Evolutionary conservation across 2,888 invertebrate species (phyloP), one percentile per base, ranked within the genome.

Genomic region (Polyommatus icarus): DNA sequence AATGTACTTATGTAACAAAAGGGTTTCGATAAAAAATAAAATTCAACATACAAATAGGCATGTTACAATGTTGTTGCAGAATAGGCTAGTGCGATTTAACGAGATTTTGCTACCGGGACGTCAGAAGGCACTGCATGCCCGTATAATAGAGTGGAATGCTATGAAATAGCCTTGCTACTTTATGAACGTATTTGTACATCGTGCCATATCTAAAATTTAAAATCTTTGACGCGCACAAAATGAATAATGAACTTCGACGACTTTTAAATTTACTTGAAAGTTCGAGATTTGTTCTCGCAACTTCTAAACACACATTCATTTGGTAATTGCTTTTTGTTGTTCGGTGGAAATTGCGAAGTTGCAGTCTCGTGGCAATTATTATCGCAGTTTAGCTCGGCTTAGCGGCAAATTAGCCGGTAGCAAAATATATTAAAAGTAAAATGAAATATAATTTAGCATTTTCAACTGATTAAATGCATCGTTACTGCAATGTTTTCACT

Each of bases 201-300:
- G 15, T 54, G 54, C 12, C 54, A 54, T 54, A 54, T 54, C 54
- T 54, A 0, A 18, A 54, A 18, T 54, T 54, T 54, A 5, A 18
- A 54, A 54, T 15, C 54, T 46, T 46, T 10, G 12, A 72, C 73
- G 24, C 20, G 8, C 36, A 15, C 40, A 24, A 57, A 76, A 76
- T 57, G 57, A 59, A 59, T 76, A 76, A 76, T 57, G 76, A 76
- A 59, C 32, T 76, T 76, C 59, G 29, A 32, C 59, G 57, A 76
- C 57, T 59, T 12, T 76, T 57, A 57, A 59, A 59, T 59, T 57
- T 76, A 32, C 57, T 57, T 59, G 59, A 29, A 40, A 73, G 50
- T 24, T 73, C 12, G 50, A 73, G 73, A 50, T 73, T 50, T 73
- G 40, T 73, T 50, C 15, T 50, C 46, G 61, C 67, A 73, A 73